phyloP scores from a whole-genome alignment of 2,113 vertebrate genomes.

The Pterocles burchelli region DNA sequence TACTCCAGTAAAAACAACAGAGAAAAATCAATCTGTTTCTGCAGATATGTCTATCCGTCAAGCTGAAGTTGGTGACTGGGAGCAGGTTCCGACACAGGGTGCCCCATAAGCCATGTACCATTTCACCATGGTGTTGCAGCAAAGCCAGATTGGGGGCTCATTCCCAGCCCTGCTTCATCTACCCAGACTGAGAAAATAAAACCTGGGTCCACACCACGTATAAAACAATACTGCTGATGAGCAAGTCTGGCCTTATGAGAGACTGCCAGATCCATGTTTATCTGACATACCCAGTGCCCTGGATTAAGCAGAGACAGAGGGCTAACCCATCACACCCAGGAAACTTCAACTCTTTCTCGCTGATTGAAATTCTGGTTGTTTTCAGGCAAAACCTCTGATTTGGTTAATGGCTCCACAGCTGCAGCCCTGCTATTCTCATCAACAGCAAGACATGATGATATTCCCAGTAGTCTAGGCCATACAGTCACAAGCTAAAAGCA shows the following conservation, averaged over 20 bases:
- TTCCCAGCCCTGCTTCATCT: neutral
- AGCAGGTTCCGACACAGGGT: neutral
- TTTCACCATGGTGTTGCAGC: neutral
- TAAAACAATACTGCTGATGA: neutral
- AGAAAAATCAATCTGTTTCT: neutral
- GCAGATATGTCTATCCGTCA: neutral
- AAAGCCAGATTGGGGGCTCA: neutral
- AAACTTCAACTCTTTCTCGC: neutral
- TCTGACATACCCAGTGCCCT: neutral
- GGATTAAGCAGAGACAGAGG: too few species aligned
- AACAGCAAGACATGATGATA: neutral
- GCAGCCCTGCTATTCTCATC: neutral
- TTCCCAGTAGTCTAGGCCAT: neutral
- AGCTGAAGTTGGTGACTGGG: neutral
- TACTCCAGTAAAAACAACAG: neutral
- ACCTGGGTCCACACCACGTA: too few species aligned
- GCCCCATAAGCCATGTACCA: neutral
- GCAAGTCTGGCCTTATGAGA: neutral
- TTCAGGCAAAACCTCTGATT: neutral
- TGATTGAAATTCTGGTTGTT: neutral
- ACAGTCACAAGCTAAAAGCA: neutral
- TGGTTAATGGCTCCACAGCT: neutral
- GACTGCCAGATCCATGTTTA: neutral
- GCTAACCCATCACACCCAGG: too few species aligned
- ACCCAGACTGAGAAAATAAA: neutral